Evolutionary conservation across 2,888 invertebrate species (phyloP), one percentile per base, ranked within the genome.

Genomic region (Sminthurides aquaticus): DNA sequence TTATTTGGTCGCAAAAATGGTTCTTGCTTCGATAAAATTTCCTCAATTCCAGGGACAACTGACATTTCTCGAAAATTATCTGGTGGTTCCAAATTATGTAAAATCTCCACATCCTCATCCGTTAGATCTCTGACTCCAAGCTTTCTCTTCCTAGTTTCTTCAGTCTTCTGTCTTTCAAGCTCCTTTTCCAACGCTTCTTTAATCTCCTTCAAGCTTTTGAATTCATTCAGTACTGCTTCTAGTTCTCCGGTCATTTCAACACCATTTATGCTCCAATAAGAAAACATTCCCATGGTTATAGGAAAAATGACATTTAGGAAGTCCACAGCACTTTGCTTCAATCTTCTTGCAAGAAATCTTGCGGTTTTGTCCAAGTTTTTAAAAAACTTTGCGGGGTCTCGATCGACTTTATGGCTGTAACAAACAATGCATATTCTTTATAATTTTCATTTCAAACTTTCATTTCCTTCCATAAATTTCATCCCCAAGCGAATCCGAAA

Each of bases 1-100:
- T 85, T 82, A 75, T 86, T 87, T 0, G 83, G 82, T 20, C 83
- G 78, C 24, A 85, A 73, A 75, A 82, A 84, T 0, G 80, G 78
- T 3, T 75, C 67, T n/a, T 74, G 69, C 1, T 71, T 62, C 22
- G 67, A 67, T 11, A 70, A 58, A 20, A 74, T 59, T 29, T 72
- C 72, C 0, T 61, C 56, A 18, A 68, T 29, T 1, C 54, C 55
- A 8, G 73, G 73, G 27, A 72, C 66, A 28, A 73, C 59, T 15
- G 65, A 55, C 22, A 73, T 70, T 5, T 70, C 65, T 34, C 67
- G 49, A 48, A 67, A 69, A 60, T 69, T 34, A 60, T 72, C 64
- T 8, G 73, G 71, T 3, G 70, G 70, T 0, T 49, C 62, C 28
- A 62, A 65, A 11, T 25, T 61, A 26, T 71, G 68, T 24, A 69